Percentiles rank a stretch among this genome's conserved stretches.
phyloP scores from a whole-genome alignment of 2,888 invertebrate genomes.

The Gasteruption jaculator region DNA sequence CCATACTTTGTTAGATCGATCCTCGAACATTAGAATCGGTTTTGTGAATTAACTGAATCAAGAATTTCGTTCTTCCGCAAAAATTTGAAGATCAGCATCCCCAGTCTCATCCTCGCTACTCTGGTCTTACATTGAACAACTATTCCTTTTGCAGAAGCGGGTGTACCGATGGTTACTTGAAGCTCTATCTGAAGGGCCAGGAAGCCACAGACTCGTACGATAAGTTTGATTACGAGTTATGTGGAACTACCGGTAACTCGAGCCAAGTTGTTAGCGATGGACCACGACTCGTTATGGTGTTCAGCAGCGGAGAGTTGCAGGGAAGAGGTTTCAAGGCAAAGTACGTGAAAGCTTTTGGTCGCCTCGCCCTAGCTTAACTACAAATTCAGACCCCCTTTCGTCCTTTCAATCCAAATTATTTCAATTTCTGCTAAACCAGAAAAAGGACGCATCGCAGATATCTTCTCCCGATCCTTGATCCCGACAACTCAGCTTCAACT shows the following conservation, averaged over 20 bases:
- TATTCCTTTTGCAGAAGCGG: slow-evolving; percentile 51
- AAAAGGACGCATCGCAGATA: not conserved
- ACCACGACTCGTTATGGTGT: slow-evolving; percentile 89
- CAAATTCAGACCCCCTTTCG: not conserved
- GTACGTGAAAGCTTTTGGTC: slow-evolving; percentile 47
- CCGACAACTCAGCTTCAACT: too few species aligned
- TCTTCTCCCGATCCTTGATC: too few species aligned
- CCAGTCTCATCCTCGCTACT: not conserved
- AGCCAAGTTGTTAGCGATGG: slow-evolving; percentile 82
- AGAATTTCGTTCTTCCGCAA: too few species aligned
- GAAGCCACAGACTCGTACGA: slow-evolving; percentile 90
- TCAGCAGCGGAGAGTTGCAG: slow-evolving; percentile 87
- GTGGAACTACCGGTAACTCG: slow-evolving; percentile 77
- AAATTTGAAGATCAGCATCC: too few species aligned
- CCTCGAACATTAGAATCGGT: too few species aligned
- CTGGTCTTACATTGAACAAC: not conserved
- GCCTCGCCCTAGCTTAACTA: not conserved
- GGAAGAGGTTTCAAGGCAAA: slow-evolving; percentile 89
- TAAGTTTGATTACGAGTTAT: slow-evolving; percentile 89
- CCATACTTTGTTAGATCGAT: too few species aligned
- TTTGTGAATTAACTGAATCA: too few species aligned
- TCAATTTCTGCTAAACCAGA: slow-evolving; percentile 5
- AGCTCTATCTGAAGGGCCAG: slow-evolving; percentile 87
- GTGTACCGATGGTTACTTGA: slow-evolving; percentile 86
- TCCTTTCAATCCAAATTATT: slow-evolving; percentile 1